Evolutionary conservation across 2,888 invertebrate genomes (phyloP).

Genomic region (Macrosiphum euphorbiae): DNA sequence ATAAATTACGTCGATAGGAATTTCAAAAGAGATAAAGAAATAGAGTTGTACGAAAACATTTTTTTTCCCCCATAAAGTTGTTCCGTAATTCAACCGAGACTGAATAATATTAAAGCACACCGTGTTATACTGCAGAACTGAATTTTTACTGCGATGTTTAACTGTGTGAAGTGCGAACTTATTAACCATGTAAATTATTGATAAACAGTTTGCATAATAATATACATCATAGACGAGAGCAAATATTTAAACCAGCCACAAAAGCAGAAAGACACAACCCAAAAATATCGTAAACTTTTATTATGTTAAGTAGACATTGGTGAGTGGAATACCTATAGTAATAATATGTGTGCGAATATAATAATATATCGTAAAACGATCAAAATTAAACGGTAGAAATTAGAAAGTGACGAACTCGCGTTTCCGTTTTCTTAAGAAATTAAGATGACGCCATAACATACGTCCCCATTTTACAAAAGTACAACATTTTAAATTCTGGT

Average conservation of each 20-base stretch:
- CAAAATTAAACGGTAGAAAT: neutral
- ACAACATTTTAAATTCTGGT: no score
- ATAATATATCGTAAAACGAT: neutral
- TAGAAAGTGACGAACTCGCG: neutral
- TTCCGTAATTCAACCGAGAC: neutral
- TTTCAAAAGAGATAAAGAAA: neutral
- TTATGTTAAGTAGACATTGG: neutral
- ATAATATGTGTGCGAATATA: neutral
- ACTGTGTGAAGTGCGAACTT: neutral
- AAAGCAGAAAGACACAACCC: neutral
- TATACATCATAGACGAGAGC: neutral
- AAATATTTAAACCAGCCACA: neutral
- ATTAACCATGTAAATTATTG: neutral
- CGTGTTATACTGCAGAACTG: neutral
- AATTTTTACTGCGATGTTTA: neutral
- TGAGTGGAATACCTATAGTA: neutral
- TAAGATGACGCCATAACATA: no score
- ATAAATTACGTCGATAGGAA: neutral
- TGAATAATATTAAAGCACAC: neutral
- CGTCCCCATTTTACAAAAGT: no score
- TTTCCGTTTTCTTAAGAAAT: neutral
- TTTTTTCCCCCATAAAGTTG: neutral
- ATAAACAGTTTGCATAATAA: neutral
- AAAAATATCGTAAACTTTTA: neutral
- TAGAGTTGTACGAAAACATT: neutral